Percentiles rank a stretch among this genome's conserved stretches.
phyloP scores from a whole-genome alignment of 2,888 invertebrate species.

The Oscheius sp. region DNA sequence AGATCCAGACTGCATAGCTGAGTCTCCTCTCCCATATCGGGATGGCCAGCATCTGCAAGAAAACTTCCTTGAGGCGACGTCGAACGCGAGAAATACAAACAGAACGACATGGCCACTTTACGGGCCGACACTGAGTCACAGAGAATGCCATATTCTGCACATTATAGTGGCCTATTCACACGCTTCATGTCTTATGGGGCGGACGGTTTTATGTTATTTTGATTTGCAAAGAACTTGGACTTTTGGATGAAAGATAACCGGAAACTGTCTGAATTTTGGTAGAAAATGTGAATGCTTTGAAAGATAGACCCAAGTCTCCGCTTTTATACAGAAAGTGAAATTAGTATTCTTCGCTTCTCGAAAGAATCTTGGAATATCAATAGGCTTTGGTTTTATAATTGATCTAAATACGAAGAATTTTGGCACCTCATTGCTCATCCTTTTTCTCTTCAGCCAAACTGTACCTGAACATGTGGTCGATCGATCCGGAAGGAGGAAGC shows the following conservation, averaged over 20 bases:
- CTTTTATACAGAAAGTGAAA: background rate
- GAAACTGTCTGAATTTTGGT: too few species aligned
- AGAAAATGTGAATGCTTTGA: background rate
- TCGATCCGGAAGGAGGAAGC: conserved; percentile 26
- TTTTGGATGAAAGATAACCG: too few species aligned
- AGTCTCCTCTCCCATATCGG: conserved; percentile 40
- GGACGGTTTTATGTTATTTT: too few species aligned
- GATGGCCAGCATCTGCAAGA: conserved; percentile 8
- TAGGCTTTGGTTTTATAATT: background rate
- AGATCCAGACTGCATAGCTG: conserved; percentile 56
- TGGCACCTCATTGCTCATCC: background rate
- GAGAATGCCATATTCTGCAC: too few species aligned
- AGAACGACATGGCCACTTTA: conserved; percentile 4
- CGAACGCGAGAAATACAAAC: background rate
- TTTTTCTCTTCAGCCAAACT: background rate
- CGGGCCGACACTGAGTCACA: too few species aligned
- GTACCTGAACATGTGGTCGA: conserved; percentile 22
- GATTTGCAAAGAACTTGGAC: too few species aligned
- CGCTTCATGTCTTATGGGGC: too few species aligned
- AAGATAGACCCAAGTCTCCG: background rate
- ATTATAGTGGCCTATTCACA: too few species aligned
- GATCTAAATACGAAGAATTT: background rate
- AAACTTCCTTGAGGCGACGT: background rate
- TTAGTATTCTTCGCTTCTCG: too few species aligned
- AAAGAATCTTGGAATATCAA: too few species aligned